Evolutionary conservation across 1,140 invertebrate genomes (phyloP).

Genomic region (Harpegnathos saltator): DNA sequence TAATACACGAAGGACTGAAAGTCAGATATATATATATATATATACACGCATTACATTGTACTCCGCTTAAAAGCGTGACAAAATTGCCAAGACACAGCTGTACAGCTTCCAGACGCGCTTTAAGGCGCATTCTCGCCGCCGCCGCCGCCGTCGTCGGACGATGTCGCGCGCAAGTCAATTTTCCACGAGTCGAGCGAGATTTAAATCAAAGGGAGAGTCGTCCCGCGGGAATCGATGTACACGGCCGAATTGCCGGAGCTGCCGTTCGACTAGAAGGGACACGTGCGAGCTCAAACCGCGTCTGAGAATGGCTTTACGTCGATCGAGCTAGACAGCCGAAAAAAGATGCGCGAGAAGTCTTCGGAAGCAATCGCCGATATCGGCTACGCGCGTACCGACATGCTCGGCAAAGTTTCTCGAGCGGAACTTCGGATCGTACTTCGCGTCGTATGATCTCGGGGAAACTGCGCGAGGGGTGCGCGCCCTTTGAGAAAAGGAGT

Average conservation of each 20-base stretch:
- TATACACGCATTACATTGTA: not conserved
- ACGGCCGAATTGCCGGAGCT: conserved; percentile 11
- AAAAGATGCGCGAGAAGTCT: conserved; percentile 37
- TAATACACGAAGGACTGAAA: not conserved
- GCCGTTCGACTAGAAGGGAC: conserved; percentile 16
- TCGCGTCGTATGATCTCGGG: not conserved
- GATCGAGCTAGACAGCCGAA: conserved; percentile 35
- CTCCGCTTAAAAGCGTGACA: conserved; percentile 73
- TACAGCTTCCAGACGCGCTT: not conserved
- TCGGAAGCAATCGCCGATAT: conserved; percentile 4
- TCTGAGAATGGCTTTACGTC: conserved; percentile 42
- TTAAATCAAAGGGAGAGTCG: conserved; percentile 59
- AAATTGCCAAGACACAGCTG: conserved; percentile 29
- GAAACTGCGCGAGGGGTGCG: not conserved
- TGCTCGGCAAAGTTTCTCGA: not conserved
- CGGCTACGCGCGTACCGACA: not conserved
- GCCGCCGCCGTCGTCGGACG: not conserved
- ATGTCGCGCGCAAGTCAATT: conserved; percentile 47
- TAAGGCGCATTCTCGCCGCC: too few species aligned
- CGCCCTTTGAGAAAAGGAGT: not conserved
- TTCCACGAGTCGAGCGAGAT: conserved; percentile 43
- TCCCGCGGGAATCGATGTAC: not conserved
- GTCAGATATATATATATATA: not conserved
- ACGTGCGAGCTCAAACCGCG: conserved; percentile 4
- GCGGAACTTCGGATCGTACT: not conserved